These are phyloP conservation scores for Sthenelais limicola DNA, from an alignment of 2,888 invertebrate genomes.

Conservation along the genomic window DNA sequence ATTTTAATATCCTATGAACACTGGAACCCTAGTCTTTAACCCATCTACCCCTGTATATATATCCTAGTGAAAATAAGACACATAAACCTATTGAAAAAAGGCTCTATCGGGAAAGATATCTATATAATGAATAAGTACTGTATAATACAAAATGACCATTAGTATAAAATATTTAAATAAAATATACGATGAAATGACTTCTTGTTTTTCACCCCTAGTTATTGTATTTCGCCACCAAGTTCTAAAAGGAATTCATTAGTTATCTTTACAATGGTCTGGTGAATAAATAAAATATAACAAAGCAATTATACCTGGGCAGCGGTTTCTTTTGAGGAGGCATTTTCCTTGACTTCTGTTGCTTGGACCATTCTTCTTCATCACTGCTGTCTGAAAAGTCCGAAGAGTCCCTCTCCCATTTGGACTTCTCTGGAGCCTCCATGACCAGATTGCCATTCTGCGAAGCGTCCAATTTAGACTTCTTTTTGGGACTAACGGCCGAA, in stretches of 20 bases:
- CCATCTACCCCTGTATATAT: too few species aligned
- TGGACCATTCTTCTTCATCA: not conserved
- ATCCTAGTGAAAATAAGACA: too few species aligned
- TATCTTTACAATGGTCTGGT: not conserved
- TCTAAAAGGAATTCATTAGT: not conserved
- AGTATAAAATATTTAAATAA: too few species aligned
- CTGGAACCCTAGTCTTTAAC: too few species aligned
- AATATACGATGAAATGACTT: too few species aligned
- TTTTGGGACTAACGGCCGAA: not conserved
- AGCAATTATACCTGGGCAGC: conserved; percentile 79
- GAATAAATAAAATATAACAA: too few species aligned
- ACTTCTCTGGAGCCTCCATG: conserved; percentile 79
- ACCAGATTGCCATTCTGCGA: conserved; percentile 49
- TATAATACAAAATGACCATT: too few species aligned
- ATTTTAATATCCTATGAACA: too few species aligned
- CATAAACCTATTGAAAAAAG: too few species aligned
- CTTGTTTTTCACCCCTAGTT: too few species aligned
- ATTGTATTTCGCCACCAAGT: not conserved
- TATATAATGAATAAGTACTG: too few species aligned
- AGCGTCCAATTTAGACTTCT: not conserved
- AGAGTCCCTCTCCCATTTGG: conserved; percentile 88
- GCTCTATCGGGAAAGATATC: too few species aligned
- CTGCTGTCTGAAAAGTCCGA: conserved; percentile 15
- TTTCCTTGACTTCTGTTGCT: conserved; percentile 68
- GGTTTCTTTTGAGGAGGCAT: conserved; percentile 76